phyloP scores from a whole-genome alignment of 1,140 invertebrate genomes.

The Lepidotrigona ventralis region DNA sequence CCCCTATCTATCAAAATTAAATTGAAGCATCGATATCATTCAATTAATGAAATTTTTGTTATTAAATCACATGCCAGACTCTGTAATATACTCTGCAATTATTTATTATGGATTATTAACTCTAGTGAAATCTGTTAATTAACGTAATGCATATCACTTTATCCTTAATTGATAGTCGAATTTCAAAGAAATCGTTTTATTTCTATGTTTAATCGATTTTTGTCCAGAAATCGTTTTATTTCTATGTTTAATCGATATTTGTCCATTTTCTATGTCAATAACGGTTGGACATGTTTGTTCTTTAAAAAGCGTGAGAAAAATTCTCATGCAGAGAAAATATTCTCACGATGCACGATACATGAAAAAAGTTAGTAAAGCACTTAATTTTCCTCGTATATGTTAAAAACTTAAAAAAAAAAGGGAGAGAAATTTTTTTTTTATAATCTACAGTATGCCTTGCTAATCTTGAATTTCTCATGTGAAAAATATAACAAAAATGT shows the following conservation, averaged over 20 bases:
- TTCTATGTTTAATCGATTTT: not conserved
- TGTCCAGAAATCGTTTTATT: not conserved
- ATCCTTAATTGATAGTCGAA: not conserved
- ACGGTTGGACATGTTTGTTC: not conserved
- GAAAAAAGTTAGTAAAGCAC: not conserved
- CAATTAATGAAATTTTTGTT: not conserved
- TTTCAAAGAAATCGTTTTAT: constrained; percentile 7
- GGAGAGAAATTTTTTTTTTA: not conserved
- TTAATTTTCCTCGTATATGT: not conserved
- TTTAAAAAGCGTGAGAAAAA: not conserved
- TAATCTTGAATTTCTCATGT: constrained; percentile 4
- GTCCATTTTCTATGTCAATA: not conserved
- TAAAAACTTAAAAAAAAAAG: not conserved
- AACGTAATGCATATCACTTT: not conserved
- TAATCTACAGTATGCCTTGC: not conserved
- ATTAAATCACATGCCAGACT: not conserved
- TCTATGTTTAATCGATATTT: no score
- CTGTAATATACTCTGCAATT: not conserved
- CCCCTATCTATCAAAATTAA: not conserved
- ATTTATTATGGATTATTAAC: not conserved
- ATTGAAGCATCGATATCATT: no score
- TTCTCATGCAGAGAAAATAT: not conserved
- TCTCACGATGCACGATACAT: not conserved
- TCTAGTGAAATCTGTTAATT: not conserved
- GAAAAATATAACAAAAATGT: not conserved